phyloP scores from a whole-genome alignment of 2,888 invertebrate species.

The Agelastica alni region DNA sequence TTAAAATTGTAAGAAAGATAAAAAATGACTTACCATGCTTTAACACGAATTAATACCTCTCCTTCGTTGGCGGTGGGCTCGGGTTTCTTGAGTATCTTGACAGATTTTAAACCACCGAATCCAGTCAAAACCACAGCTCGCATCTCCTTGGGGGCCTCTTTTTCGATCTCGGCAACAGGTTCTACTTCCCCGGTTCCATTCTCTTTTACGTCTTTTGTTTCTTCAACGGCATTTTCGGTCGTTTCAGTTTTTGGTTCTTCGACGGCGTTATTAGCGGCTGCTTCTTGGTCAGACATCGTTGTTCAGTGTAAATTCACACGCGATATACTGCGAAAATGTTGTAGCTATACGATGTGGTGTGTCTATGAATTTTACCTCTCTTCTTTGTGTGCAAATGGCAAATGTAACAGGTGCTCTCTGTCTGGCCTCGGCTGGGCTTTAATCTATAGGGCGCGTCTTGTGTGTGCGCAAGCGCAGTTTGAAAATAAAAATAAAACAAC shows the following conservation, averaged over 20 bases:
- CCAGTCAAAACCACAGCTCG: slow-evolving; percentile 81
- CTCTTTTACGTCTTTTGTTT: slow-evolving; percentile 51
- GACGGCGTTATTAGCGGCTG: slow-evolving; percentile 36
- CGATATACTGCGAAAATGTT: neutral
- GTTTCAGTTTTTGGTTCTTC: slow-evolving; percentile 44
- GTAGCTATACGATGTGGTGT: neutral
- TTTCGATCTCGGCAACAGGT: slow-evolving; percentile 46
- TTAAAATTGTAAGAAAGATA: too few species aligned
- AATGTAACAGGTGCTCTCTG: slow-evolving; percentile 47
- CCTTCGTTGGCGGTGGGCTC: slow-evolving; percentile 73
- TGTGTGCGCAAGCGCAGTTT: slow-evolving; percentile 45
- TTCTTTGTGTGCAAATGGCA: neutral
- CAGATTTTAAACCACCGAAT: slow-evolving; percentile 84
- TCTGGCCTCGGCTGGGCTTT: slow-evolving; percentile 33
- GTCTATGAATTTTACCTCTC: neutral
- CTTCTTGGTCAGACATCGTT: slow-evolving; percentile 47
- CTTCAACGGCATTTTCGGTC: slow-evolving; percentile 37
- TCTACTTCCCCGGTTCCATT: slow-evolving; percentile 57
- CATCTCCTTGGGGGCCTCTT: slow-evolving; percentile 75
- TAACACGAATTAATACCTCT: slow-evolving; percentile 81
- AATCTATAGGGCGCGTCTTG: slow-evolving; percentile 49
- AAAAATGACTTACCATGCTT: slow-evolving; percentile 74
- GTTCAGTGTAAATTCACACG: neutral
- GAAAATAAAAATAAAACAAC: slow-evolving; percentile 40
- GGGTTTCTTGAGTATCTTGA: slow-evolving; percentile 80